Conservation (phyloP, 2,888 invertebrate genomes). For the Schizotus pectinicornis region DNA sequence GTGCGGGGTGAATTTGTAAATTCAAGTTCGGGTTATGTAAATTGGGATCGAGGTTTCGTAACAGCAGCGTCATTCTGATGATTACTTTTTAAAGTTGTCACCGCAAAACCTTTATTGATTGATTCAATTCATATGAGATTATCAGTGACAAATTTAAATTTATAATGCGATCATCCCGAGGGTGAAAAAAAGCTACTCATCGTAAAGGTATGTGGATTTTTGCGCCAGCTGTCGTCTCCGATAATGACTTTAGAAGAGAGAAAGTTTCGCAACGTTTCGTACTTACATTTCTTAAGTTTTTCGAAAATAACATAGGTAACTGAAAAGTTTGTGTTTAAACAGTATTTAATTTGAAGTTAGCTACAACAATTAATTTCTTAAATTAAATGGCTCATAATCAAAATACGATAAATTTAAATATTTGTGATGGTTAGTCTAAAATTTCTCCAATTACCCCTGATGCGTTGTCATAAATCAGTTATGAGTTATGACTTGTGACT, state of each 20-base stretch:
- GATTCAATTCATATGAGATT: conserved; percentile 49
- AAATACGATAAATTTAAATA: no score
- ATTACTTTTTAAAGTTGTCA: conserved; percentile 31
- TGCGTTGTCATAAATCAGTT: no score
- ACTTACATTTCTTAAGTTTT: no score
- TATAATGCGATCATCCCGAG: conserved; percentile 43
- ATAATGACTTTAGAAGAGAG: conserved; percentile 8
- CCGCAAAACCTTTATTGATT: conserved; percentile 40
- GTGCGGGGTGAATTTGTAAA: conserved; percentile 39
- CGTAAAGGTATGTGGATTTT: conserved; percentile 29
- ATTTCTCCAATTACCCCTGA: no score
- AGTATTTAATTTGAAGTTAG: no score
- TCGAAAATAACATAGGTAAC: no score
- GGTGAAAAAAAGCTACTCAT: conserved; percentile 41
- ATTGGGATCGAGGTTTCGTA: neutral
- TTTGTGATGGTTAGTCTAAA: no score
- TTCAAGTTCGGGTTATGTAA: neutral
- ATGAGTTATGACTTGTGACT: no score
- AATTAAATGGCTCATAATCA: no score
- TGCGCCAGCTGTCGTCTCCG: conserved; percentile 18
- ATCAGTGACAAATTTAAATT: conserved; percentile 45
- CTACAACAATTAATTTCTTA: no score
- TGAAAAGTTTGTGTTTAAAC: no score
- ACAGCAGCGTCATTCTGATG: conserved; percentile 15
- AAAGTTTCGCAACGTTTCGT: no score